Conservation (phyloP, 1,140 invertebrate species). For the Pogonus chalceus region DNA sequence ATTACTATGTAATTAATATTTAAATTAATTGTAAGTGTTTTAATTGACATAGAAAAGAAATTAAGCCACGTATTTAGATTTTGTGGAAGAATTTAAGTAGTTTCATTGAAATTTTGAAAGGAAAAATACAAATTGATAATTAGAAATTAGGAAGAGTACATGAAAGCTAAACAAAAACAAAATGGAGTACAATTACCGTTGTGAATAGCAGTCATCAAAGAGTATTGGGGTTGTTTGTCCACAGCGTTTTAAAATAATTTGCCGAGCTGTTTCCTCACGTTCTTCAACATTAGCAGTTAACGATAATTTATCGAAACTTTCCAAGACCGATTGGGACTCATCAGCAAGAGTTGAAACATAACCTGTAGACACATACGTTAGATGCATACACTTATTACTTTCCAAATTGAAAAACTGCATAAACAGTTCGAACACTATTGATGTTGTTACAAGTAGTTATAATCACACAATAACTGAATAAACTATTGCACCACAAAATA, state of each 20-base stretch:
- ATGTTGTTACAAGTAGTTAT: neutral
- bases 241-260: constrained; percentile 52
- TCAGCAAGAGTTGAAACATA: constrained; percentile 5
- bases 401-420: neutral
- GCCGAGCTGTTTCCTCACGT: constrained; percentile 31
- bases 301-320: constrained; percentile 7
- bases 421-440: neutral
- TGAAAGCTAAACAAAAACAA: constrained; percentile 8
- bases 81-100: neutral
- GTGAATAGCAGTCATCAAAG: constrained; percentile 51
- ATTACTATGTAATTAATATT: too few relatives aligned
- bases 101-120: constrained; percentile 4
- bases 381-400: constrained; percentile 3
- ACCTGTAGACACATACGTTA: constrained; percentile 3
- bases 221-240: constrained; percentile 45
- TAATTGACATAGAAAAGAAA: neutral
- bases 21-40: too few relatives aligned
- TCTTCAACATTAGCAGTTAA: constrained; percentile 2
- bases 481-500: neutral
- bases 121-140: constrained; percentile 9
- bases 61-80: constrained; percentile 1
- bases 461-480: neutral
- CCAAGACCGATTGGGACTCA: constrained; percentile 2
- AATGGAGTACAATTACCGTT: constrained; percentile 40
- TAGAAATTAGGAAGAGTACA: neutral